phyloP scores from a whole-genome alignment of 2,888 invertebrate genomes.

The Chymomyza caudatula region DNA sequence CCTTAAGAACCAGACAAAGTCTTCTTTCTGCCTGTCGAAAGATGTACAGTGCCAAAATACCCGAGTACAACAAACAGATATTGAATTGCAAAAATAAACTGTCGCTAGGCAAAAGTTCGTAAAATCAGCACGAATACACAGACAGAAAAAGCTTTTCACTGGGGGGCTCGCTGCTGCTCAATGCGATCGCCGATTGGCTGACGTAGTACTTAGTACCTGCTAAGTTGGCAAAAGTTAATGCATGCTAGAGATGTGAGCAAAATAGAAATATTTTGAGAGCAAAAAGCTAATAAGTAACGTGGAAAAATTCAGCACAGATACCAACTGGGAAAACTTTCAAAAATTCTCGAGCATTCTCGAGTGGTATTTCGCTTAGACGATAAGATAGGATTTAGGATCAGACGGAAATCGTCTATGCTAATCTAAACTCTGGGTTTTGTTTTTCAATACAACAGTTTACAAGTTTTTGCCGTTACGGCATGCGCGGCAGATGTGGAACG shows the following conservation, averaged over 20 bases:
- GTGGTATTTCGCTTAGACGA: no score
- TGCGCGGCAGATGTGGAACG: no score
- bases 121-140: neutral
- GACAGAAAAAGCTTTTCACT: constrained; percentile 1
- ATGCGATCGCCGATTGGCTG: neutral
- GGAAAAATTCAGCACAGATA: no score
- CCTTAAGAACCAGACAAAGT: constrained; percentile 38
- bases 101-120: neutral
- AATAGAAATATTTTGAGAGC: neutral
- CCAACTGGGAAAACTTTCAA: no score
- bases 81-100: neutral
- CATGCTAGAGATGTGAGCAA: neutral
- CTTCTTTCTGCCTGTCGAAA: constrained; percentile 10
- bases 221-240: neutral
- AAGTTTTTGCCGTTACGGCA: no score
- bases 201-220: neutral
- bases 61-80: constrained; percentile 14
- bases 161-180: constrained; percentile 10
- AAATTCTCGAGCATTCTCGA: no score
- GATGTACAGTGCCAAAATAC: constrained; percentile 3
- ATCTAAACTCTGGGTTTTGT: no score
- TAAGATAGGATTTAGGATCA: no score
- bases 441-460: no score
- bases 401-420: no score
- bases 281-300: neutral